Percentiles rank a stretch among this genome's conserved stretches.
Conservation (phyloP, 2,113 vertebrate genomes). For the Catharus bicknelli region DNA sequence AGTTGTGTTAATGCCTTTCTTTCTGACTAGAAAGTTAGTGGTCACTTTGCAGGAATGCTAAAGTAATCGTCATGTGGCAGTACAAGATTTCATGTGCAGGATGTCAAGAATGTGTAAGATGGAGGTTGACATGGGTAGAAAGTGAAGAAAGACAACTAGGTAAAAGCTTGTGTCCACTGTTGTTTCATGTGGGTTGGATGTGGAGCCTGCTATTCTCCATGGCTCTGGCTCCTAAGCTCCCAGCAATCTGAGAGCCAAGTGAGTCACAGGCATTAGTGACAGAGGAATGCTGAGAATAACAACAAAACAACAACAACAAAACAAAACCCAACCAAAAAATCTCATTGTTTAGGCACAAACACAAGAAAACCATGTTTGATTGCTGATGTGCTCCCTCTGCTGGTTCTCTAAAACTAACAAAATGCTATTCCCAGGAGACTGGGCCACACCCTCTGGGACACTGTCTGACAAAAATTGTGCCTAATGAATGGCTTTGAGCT, state of each 20-base stretch:
- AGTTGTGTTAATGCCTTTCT: slow-evolving; percentile 3
- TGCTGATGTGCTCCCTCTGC: slow-evolving; percentile 70
- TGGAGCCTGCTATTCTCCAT: background rate
- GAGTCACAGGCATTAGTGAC: slow-evolving; percentile 31
- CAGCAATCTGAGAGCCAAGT: slow-evolving; percentile 24
- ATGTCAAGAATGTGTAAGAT: background rate
- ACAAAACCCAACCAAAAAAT: background rate
- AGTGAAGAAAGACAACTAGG: background rate
- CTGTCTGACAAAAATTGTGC: background rate
- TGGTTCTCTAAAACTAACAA: slow-evolving; percentile 28
- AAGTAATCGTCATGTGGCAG: background rate
- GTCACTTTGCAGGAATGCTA: slow-evolving; percentile 7
- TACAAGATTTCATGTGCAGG: background rate
- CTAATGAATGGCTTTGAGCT: background rate
- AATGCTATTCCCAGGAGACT: slow-evolving; percentile 14
- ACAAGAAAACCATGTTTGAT: slow-evolving; percentile 47
- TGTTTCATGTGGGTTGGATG: background rate
- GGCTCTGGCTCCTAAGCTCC: background rate
- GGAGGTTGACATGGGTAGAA: background rate
- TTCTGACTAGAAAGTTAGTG: slow-evolving; percentile 27
- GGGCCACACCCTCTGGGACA: slow-evolving; percentile 49
- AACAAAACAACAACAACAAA: slow-evolving; percentile 31
- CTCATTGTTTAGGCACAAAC: slow-evolving; percentile 48
- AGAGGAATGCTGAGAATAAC: slow-evolving; percentile 50
- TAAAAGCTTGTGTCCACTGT: background rate